Evolutionary conservation across 1,140 invertebrate species (phyloP), one percentile per base, ranked within the genome.

Genomic region (Cyphomyrmex costatus): DNA sequence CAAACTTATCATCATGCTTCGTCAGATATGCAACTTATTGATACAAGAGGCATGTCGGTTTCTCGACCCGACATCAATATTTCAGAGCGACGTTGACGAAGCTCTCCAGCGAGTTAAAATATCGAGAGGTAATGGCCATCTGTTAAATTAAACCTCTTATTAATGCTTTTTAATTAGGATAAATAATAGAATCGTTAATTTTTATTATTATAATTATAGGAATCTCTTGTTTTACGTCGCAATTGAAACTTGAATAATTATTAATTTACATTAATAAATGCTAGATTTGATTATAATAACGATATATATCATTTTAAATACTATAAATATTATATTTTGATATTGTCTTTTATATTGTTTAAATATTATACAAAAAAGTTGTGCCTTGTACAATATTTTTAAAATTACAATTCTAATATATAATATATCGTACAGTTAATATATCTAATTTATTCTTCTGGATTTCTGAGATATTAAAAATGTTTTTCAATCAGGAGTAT

Each of bases 21-120:
- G 97, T 91, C 97, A 99, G 95, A 98, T 99, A 85, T 98, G 97
- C 92, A 99, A 99, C 96, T 95, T 99, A 86, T 96, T 99, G 63
- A 99, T 99, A 89, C 96, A 97, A 88, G 97, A 98, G 97, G 98
- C 98, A 10, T 97, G 97, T 91, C 96, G 97, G 91, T 99, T 97
- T 95, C 95, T 99, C 86, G 98, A 99, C 93, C 98, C 98, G 10
- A 96, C 97, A 4, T 98, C 98, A 0, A 96, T 99, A 83, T 99
- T 99, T 93, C 97, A 98, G 92, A 98, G 97, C 91, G 98, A 99
- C 92, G 97, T 99, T 7, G 97, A 98, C 90, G 98, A 98, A 95
- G 97, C 98, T 12, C 96, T 97, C 89, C 97, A 97, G 93, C 96
- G 98, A 73, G 96, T 98, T 2, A 96, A 97, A 86, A 94, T 97